Conservation (phyloP, 2,797 vertebrate genomes). For the Nyctalus aviator region DNA sequence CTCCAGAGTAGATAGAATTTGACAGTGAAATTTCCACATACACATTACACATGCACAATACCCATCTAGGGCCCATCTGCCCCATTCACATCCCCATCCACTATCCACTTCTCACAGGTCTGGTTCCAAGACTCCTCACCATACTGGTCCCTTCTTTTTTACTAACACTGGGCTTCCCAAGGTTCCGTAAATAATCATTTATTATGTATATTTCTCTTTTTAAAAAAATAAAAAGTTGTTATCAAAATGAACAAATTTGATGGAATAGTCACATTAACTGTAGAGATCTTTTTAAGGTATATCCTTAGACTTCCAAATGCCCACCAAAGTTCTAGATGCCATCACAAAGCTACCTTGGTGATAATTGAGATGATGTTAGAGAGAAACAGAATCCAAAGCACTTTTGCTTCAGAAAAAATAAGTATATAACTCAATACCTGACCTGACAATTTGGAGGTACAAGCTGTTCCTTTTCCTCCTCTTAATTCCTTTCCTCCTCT, state of each 20-base stretch:
- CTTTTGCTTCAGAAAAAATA: conserved; percentile 60
- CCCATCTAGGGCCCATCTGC: neutral
- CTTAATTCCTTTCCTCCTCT: conserved; percentile 64
- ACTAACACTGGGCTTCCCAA: neutral
- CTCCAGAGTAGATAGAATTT: conserved; percentile 26
- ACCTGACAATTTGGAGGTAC: neutral
- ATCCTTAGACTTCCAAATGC: conserved; percentile 8
- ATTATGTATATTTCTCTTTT: conserved; percentile 29
- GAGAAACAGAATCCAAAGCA: conserved; percentile 49
- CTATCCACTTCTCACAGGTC: neutral
- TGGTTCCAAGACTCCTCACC: neutral
- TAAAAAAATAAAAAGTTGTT: neutral
- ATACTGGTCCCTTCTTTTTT: neutral
- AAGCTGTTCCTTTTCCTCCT: conserved; percentile 67
- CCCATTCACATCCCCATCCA: neutral
- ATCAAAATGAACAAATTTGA: conserved; percentile 49
- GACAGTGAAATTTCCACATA: neutral
- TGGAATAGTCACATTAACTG: conserved; percentile 10
- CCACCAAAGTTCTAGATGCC: neutral
- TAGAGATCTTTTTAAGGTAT: neutral
- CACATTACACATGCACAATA: neutral
- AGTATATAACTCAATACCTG: conserved; percentile 56
- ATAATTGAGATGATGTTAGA: neutral
- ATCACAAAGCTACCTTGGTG: neutral
- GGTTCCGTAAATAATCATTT: conserved; percentile 17